A percentile compares a stretch with the other conserved stretches of the same genome.
Conservation (phyloP, 2,113 vertebrate species). For the Sinocyclocheilus grahami region DNA sequence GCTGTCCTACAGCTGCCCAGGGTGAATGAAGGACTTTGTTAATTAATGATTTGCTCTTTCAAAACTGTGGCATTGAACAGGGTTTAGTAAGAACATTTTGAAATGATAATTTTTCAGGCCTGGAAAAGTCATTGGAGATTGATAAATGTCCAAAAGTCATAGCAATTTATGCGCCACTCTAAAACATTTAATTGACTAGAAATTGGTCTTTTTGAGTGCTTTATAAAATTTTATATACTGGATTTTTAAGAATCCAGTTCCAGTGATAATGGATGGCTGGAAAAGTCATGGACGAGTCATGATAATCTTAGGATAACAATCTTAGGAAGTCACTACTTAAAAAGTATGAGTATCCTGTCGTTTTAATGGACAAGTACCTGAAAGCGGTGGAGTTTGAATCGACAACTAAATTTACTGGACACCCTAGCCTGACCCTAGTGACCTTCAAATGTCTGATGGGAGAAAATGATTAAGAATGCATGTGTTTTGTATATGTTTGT, state of each 20-base stretch:
- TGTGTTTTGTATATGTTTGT: slow-evolving; percentile 15
- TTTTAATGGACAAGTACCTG: background rate
- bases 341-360: background rate
- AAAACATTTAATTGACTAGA: background rate
- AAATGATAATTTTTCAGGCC: too few species aligned
- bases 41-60: too few species aligned
- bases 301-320: background rate
- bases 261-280: background rate
- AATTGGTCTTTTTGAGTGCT: background rate
- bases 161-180: too few species aligned
- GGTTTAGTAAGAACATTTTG: too few species aligned
- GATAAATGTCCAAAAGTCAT: too few species aligned
- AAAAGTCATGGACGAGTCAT: background rate
- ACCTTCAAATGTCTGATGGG: background rate
- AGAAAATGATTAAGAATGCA: background rate
- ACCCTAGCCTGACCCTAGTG: background rate
- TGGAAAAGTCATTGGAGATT: too few species aligned
- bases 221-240: background rate
- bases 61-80: too few species aligned
- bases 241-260: too few species aligned
- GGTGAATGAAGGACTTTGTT: too few species aligned
- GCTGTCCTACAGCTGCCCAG: too few species aligned
- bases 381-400: background rate
- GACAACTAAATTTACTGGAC: too few species aligned
- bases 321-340: background rate